These are phyloP conservation scores for Recurvirostra avosetta DNA, from an alignment of 2,113 vertebrate species.

Conservation along the genomic window DNA sequence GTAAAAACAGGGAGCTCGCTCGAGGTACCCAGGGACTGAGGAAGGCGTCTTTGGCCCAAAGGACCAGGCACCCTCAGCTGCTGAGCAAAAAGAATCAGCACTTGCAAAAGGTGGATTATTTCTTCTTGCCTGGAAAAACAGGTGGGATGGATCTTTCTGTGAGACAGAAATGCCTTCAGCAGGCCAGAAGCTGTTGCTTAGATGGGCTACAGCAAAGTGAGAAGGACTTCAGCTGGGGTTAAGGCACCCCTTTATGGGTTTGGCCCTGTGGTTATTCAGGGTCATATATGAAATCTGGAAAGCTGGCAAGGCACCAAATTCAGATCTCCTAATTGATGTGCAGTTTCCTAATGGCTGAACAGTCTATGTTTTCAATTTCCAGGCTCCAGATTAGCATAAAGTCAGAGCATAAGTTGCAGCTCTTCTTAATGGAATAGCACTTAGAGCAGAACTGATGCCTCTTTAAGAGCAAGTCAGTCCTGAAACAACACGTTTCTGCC, in stretches of 20 bases:
- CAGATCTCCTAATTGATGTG: background rate
- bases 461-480: background rate
- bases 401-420: background rate
- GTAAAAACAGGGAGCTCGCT: background rate
- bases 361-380: slow-evolving; percentile 3
- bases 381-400: slow-evolving; percentile 23
- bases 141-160: background rate
- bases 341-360: slow-evolving; percentile 4
- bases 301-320: slow-evolving; percentile 2
- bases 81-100: background rate
- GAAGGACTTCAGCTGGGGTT: background rate
- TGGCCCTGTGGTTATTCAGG: background rate
- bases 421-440: slow-evolving; percentile 54
- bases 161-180: background rate
- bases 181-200: background rate
- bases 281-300: background rate
- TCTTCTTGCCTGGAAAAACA: background rate
- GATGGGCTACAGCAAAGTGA: background rate
- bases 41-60: background rate
- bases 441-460: slow-evolving; percentile 35
- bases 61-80: background rate
- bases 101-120: background rate
- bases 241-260: background rate
- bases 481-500: background rate
- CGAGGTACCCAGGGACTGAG: background rate